A percentile compares a stretch with the other conserved stretches of the same genome.
These are phyloP conservation scores for Scotopteryx bipunctaria DNA, from an alignment of 2,888 invertebrate genomes.

Conservation along the genomic window DNA sequence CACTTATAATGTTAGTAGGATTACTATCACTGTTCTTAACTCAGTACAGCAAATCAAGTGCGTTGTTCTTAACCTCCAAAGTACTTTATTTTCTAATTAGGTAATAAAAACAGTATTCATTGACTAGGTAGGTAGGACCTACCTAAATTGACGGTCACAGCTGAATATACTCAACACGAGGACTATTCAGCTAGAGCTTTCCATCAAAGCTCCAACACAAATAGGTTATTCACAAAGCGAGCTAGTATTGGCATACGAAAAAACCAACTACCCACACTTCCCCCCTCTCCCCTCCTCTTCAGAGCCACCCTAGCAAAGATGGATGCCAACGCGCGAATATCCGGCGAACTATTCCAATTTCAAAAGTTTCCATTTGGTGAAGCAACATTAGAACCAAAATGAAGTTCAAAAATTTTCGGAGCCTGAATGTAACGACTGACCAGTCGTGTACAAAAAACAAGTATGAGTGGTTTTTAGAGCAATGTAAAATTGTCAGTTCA, in stretches of 20 bases:
- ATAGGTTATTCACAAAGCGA: constrained; percentile 62
- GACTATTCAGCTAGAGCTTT: constrained; percentile 30
- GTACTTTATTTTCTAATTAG: too few relatives aligned
- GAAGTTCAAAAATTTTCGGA: constrained; percentile 50
- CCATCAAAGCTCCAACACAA: constrained; percentile 54
- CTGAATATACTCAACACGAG: constrained; percentile 17
- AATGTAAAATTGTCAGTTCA: background rate
- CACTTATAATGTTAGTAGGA: too few relatives aligned
- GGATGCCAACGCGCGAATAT: constrained; percentile 70
- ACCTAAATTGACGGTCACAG: constrained; percentile 15
- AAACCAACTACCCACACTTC: constrained; percentile 55
- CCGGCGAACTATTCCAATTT: constrained; percentile 79
- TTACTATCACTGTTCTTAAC: too few relatives aligned
- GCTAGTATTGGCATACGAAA: constrained; percentile 62
- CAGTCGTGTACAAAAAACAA: background rate
- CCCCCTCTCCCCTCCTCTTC: constrained; percentile 40
- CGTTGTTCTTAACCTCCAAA: too few relatives aligned
- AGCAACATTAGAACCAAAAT: constrained; percentile 62
- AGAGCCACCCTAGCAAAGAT: constrained; percentile 64
- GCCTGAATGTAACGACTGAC: constrained; percentile 6
- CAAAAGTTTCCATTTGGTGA: constrained; percentile 71
- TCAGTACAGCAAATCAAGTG: too few relatives aligned
- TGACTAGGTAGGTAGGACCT: too few relatives aligned
- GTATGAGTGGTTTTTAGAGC: background rate
- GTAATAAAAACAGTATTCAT: too few relatives aligned